Percentiles rank a stretch among this genome's conserved stretches.
Conservation (phyloP, 2,113 vertebrate species). For the Barbus barbus region DNA sequence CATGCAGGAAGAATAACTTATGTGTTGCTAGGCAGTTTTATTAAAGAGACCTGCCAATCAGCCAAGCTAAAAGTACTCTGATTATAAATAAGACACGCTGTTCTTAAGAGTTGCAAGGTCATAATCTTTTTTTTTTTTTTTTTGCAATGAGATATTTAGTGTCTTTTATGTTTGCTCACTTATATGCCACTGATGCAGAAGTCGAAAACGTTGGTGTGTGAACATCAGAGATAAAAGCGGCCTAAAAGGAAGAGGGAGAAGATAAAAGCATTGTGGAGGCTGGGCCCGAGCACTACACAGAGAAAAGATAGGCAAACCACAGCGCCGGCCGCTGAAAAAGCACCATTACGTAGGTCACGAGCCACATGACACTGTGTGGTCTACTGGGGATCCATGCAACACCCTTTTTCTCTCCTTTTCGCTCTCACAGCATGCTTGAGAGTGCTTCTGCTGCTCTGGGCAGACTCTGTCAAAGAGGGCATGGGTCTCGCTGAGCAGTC, state of each 20-base stretch:
- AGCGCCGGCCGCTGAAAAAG: not conserved
- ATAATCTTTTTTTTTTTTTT: too few relatives aligned
- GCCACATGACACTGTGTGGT: slow-evolving; percentile 22
- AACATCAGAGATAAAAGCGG: slow-evolving; percentile 6
- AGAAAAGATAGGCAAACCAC: not conserved
- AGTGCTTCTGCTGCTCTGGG: not conserved
- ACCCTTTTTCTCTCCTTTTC: not conserved
- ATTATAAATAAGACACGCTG: not conserved
- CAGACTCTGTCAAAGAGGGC: not conserved
- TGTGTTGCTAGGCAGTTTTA: not conserved
- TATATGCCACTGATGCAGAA: not conserved
- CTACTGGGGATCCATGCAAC: not conserved
- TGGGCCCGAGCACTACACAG: not conserved
- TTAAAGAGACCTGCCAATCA: not conserved
- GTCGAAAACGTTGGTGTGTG: not conserved
- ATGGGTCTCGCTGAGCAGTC: too few relatives aligned
- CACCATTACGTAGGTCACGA: not conserved
- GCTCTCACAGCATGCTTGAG: not conserved
- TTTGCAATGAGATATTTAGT: not conserved
- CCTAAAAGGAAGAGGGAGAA: not conserved
- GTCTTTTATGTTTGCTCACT: slow-evolving; percentile 3
- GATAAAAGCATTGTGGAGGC: slow-evolving; percentile 11
- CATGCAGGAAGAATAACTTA: not conserved
- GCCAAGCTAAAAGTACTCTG: not conserved
- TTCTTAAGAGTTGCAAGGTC: not conserved